Evolutionary conservation across 1,140 invertebrate genomes (phyloP), one percentile per base, ranked within the genome.

Genomic region (Tetragonula clypearis): DNA sequence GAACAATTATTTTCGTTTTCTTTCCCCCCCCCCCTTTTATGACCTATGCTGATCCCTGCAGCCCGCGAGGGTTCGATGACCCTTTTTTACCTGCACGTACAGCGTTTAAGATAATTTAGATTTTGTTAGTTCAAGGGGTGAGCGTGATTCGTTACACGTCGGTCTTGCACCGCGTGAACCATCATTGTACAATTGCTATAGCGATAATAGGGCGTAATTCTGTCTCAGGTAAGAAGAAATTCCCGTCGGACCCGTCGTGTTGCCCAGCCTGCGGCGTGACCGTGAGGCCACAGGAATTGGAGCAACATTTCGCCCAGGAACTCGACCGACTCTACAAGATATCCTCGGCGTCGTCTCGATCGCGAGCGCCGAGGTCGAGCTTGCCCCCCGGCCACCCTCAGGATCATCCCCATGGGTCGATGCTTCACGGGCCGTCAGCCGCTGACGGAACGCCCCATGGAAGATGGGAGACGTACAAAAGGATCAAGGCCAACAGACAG

Each of bases 191-290:
- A 0, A 41, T 41, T 41, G 41, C 41, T 41, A 49, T 6, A 49
- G 41, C 2, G 5, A 8, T 72, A n/a, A 53, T 2, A 49, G 0
- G 17, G 0, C 8, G 12, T 6, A 69, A 14, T 41, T 49, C 78
- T 89, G 65, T 92, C 88, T 71, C 77, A 95, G 94, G 94, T 56
- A 95, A 95, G 85, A 95, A 95, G 90, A 95, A 95, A 87, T 95
- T 93, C 82, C 95, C 91, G 85, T 95, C 95, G 88, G 96, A 97
- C 89, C 96, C 96, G 12, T 96, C 96, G 41, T 97, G 96, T 92
- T 98, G 98, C 94, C 97, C 98, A 23, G 97, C 97, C 14, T 98
- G 98, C 95, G 96, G 97, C 75, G 95, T 97, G 19, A 97, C 97
- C 41, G 95, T 98, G 56, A 95, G 97, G 84, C 95, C 96, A 9